phyloP scores from a whole-genome alignment of 1,140 invertebrate species.

The Sycophila sp. region DNA sequence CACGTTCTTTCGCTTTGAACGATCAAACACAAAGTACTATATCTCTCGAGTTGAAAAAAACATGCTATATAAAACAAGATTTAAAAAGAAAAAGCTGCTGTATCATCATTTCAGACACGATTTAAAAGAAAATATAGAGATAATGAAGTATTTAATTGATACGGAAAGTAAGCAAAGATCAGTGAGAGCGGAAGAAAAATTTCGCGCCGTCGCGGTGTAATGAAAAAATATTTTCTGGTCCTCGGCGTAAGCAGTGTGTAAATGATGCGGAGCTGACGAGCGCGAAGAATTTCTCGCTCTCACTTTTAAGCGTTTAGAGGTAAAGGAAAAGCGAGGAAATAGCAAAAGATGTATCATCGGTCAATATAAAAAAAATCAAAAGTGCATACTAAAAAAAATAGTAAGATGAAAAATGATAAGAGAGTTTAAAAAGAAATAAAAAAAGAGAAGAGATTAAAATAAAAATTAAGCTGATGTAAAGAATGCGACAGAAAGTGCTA shows the following conservation, averaged over 20 bases:
- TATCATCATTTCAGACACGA: not conserved
- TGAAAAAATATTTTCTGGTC: not conserved
- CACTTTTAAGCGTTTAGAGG: conserved; percentile 45
- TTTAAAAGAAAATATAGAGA: not conserved
- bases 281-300: conserved; percentile 24
- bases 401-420: not conserved
- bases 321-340: conserved; percentile 6
- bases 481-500: conserved; percentile 33
- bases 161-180: not conserved
- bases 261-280: not conserved
- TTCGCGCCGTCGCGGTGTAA: not conserved
- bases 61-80: conserved; percentile 10
- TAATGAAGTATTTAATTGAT: conserved; percentile 9
- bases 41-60: not conserved
- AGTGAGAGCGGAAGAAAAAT: not conserved
- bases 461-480: conserved; percentile 28
- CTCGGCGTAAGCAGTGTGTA: not conserved
- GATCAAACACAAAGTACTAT: not conserved
- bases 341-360: conserved; percentile 19
- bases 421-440: conserved; percentile 26
- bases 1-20: conserved; percentile 3
- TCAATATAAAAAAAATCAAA: conserved; percentile 36
- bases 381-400: not conserved
- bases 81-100: not conserved
- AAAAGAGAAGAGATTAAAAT: conserved; percentile 28